Evolutionary conservation across 1,140 invertebrate genomes (phyloP), one percentile per base, ranked within the genome.

Genomic region (Acromyrmex charruanus): DNA sequence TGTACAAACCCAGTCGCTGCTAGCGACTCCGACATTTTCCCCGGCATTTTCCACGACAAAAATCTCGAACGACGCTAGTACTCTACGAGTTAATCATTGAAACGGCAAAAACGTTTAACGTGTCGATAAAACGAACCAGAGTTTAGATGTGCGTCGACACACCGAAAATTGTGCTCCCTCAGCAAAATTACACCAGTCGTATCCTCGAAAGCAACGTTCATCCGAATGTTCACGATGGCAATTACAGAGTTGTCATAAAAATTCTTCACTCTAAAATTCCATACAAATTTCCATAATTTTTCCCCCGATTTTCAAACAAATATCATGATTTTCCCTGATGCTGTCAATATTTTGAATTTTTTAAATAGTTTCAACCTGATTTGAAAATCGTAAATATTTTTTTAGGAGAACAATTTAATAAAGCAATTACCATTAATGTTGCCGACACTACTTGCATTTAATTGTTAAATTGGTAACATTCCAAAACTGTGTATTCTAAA

Each of bases 61-160:
- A 66, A 79, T 79, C 44, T 66, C 28, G 61, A 35, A 10, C 72
- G 51, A 75, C 25, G 31, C 51, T 59, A 18, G 25, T 59, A 35
- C 28, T 55, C 61, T 14, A 28, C 16, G 44, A 65, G 44, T 49
- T 51, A 51, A 79, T 79, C 77, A 28, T 4, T 21, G 59, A 66
- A 79, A 79, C 18, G 14, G 14, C 49, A 69, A 55, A 35, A 80
- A 39, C 49, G 18, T 25, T 39, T 25, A 68, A 79, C 44, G 44
- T 10, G 77, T 10, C 77, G 28, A 55, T 68, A 55, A 69, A 80
- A 80, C 31, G n/a, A 35, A 69, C 18, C 28, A n/a, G 18, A 2
- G 18, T n/a, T 6, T 58, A 7, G 18, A 21, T 12, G 28, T 16
- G 21, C 16, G 25, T 65, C 75, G 18, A n/a, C n/a, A 21, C 66